Evolutionary conservation across 2,797 vertebrate species (phyloP), one percentile per base, ranked within the genome.

Genomic region (Myiothlypis coronata): DNA sequence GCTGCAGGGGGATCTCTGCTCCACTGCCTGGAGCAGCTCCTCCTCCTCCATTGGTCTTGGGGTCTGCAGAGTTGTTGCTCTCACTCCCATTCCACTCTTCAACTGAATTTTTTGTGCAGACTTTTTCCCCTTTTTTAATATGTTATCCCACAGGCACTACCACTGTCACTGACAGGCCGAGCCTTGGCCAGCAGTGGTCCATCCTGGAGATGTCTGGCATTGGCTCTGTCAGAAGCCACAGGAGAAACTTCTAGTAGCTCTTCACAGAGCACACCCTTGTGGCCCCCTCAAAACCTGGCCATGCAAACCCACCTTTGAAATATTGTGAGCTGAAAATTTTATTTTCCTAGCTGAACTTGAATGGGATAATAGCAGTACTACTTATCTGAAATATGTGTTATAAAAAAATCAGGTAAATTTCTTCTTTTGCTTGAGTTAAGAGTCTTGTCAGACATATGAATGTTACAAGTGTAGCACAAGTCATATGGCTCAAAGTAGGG

Each of bases 1-100:
- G 14, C 35, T 50, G 61, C 46, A 12, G 23, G 24, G 55, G 12
- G 20, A 39, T 16, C n/a, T 53, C 39, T 1, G 64, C 13, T 26
- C 13, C 3, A 0, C 15, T 2, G 0, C 13, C 43, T 24, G 27
- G 19, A 53, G 21, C 47, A 47, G 4, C n/a, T 69, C 16, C 9
- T 86, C 7, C 46, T 37, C 23, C 27, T 39, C 28, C 23, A 3
- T 2, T 34, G 39, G 13, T 8, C 8, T 22, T 14, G 47, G 30
- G 2, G 6, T 39, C 64, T 69, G 34, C 24, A 61, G 34, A 6
- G 35, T 11, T 22, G 26, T 13, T 65, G 17, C 26, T 63, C 18
- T 70, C 39, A 14, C 15, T 30, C 12, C 12, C 14, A 22, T 21
- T 56, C 44, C 23, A 14, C 22, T 76, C 35, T 61, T 22, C 14